Evolutionary conservation across 2,797 vertebrate species (phyloP).

Genomic region (Anolis apletophallus): DNA sequence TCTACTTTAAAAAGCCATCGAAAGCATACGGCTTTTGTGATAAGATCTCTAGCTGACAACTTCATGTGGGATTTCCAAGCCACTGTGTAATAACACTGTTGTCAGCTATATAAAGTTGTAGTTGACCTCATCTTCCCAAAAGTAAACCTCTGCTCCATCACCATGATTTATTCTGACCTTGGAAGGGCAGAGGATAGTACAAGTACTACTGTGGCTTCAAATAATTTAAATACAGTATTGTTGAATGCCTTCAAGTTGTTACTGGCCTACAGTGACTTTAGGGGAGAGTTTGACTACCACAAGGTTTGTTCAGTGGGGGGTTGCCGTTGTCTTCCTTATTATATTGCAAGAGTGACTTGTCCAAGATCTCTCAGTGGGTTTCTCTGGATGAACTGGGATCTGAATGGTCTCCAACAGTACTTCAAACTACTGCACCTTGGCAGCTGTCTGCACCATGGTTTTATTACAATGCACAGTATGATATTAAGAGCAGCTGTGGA

Average conservation of each 20-base stretch:
- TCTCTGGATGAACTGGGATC: too few relatives aligned
- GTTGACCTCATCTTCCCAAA: too few relatives aligned
- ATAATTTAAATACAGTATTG: background rate
- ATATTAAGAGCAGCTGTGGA: background rate
- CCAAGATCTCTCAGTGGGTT: too few relatives aligned
- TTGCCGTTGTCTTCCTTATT: too few relatives aligned
- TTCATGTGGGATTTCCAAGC: slow-evolving; percentile 15
- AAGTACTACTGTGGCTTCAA: background rate
- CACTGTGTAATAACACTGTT: background rate
- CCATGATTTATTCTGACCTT: background rate
- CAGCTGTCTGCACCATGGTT: background rate
- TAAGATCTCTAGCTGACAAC: slow-evolving; percentile 19
- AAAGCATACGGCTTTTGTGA: background rate
- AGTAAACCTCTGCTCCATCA: background rate
- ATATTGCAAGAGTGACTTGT: too few relatives aligned
- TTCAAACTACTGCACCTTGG: too few relatives aligned
- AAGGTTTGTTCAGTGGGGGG: too few relatives aligned
- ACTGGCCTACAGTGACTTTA: too few relatives aligned
- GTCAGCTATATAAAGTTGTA: background rate
- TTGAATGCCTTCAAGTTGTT: too few relatives aligned
- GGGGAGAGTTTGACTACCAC: too few relatives aligned
- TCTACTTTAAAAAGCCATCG: slow-evolving; percentile 5
- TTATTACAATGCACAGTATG: background rate
- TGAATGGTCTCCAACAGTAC: too few relatives aligned
- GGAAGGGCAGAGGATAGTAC: background rate